Conservation (phyloP, 2,888 invertebrate genomes). For the Drosophila anomalipes region DNA sequence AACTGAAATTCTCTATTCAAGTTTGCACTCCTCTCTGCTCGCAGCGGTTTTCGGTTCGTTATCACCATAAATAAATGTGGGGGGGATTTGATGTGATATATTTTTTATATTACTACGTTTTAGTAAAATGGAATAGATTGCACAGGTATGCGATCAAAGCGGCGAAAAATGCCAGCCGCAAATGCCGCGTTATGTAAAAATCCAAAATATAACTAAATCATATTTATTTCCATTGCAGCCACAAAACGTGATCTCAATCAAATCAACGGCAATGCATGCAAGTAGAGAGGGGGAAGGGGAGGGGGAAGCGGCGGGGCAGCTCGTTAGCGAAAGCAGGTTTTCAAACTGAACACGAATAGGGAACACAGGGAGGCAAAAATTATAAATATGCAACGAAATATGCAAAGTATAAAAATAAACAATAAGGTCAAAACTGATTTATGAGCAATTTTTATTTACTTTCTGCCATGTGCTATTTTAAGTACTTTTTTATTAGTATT, state of each 20-base stretch:
- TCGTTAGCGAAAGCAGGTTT: constrained; percentile 34
- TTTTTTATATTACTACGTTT: constrained; percentile 51
- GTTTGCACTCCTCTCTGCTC: constrained; percentile 5
- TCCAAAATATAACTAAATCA: constrained; percentile 6
- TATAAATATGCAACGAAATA: constrained; percentile 2
- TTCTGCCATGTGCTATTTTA: constrained; percentile 59
- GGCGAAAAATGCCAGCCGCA: constrained; percentile 62
- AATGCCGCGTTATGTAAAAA: constrained; percentile 61
- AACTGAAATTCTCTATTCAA: constrained; percentile 48
- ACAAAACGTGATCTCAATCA: constrained; percentile 48
- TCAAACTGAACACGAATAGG: constrained; percentile 14
- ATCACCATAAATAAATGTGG: not conserved
- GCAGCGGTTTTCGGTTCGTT: constrained; percentile 4
- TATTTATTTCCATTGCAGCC: constrained; percentile 17
- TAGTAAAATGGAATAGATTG: constrained; percentile 54
- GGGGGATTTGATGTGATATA: constrained; percentile 1
- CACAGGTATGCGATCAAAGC: constrained; percentile 20
- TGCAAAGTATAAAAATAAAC: constrained; percentile 4
- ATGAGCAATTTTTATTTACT: constrained; percentile 42
- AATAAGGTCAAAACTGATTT: constrained; percentile 57
- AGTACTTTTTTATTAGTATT: constrained; percentile 35
- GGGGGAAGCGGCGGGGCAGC: constrained; percentile 12
- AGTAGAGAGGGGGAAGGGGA: no score
- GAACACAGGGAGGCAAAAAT: constrained; percentile 14
- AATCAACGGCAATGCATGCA: constrained; percentile 6